A percentile compares a stretch with the other conserved stretches of the same genome.
Conservation (phyloP, 2,797 vertebrate genomes). For the Melanotaenia pygmaea region DNA sequence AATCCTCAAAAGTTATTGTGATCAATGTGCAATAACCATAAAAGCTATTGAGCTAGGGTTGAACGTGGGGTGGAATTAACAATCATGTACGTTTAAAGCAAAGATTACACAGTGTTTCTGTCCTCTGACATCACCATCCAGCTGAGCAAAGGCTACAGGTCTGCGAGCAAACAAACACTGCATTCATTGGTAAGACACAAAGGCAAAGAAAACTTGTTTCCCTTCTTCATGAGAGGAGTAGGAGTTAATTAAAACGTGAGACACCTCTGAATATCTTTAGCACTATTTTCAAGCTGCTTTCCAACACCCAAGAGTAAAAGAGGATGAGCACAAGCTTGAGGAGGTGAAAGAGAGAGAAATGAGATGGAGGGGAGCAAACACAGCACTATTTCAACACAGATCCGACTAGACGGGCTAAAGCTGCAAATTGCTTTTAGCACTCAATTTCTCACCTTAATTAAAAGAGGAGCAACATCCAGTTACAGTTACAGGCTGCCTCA, state of each 20-base stretch:
- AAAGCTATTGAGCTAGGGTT: conserved; percentile 57
- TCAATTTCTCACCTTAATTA: conserved; percentile 83
- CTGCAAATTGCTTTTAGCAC: conserved; percentile 85
- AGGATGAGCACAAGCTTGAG: conserved; percentile 35
- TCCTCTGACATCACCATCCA: conserved; percentile 3
- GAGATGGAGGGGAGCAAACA: conserved; percentile 44
- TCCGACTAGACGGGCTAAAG: conserved; percentile 63
- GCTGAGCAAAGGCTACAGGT: conserved; percentile 14
- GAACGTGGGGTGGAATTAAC: conserved; percentile 30
- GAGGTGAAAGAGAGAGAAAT: conserved; percentile 48
- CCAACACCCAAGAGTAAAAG: conserved; percentile 43
- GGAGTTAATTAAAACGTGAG: conserved; percentile 75
- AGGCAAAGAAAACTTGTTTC: conserved; percentile 44
- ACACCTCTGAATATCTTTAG: conserved; percentile 72
- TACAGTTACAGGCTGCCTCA: conserved; percentile 42
- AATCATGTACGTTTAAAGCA: conserved; percentile 55
- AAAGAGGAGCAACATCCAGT: conserved; percentile 53
- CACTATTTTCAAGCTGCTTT: conserved; percentile 49
- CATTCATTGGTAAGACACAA: conserved; percentile 46
- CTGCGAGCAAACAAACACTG: conserved; percentile 26
- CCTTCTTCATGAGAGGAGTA: conserved; percentile 40
- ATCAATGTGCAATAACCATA: conserved; percentile 75
- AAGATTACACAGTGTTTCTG: conserved; percentile 38
- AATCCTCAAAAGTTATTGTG: conserved; percentile 54
- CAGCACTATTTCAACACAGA: conserved; percentile 58